Base-by-base conservation (phyloP, 1,140 invertebrate genomes). In the Plectrocnemia conspersa region DNA sequence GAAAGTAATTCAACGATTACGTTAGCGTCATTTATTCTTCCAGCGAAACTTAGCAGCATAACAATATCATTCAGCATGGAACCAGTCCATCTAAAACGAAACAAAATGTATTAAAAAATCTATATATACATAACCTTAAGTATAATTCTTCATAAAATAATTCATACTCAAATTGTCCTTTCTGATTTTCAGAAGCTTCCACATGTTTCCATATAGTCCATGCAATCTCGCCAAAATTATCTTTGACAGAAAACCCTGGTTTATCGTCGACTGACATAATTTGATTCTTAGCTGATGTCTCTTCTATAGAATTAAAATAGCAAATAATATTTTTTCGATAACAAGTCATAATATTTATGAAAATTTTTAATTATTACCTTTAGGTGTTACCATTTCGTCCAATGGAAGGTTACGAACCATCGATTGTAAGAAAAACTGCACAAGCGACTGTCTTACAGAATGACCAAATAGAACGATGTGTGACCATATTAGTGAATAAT, bases 401-500 rank as follows among this genome's bases (percentile, higher is more conserved):
- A 24, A 40, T 29, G 54, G 59, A 22, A 61, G 32, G 41, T 61
- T 61, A 48, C 52, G 40, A 13, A 52, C 47, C 75, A 84, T 80
- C 7, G 80, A 79, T 19, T 73, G 65, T 1, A 85, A 64, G 1
- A 85, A 64, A 11, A 68, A 64, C 21, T 74, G 70, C 0, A 86
- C 49, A 0, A 84, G 63, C 45, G 70, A 76, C 52, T 80, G 76
- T 35, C 81, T 72, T 50, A 73, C 67, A 1, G 73, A 74, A 33
- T 77, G 78, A 46, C 84, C 82, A 65, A 88, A 89, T 19, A 82
- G 72, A 0, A 85, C 71, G 59, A 90, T 79, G 64, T 92, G 87
- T 1, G 86, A 85, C 85, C 87, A 93, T 5, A 91, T 66, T 63
- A 79, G 77, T 1, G 88, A 83, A 42, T 93, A 68, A 22, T 85